Evolutionary conservation across 2,113 vertebrate species (phyloP), one percentile per base, ranked within the genome.

Genomic region (Lycaon pictus): DNA sequence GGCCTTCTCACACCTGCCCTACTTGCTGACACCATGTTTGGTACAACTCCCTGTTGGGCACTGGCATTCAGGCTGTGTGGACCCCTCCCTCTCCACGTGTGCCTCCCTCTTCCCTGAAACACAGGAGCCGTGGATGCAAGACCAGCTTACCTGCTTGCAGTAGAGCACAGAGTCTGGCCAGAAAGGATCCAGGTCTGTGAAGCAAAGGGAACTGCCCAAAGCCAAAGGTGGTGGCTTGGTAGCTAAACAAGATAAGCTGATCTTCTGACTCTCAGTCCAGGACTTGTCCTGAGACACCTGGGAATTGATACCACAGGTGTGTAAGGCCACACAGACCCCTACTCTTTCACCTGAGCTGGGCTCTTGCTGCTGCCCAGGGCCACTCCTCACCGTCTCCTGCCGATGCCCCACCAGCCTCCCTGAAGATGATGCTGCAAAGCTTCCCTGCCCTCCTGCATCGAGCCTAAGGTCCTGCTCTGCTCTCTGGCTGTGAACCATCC

Each of bases 31-130:
- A 88, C 5, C 19, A 7, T 67, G 0, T 17, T n/a, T 67, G 32
- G 56, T n/a, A 7, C 11, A 25, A 11, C 12, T 65, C 27, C 35
- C 22, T 6, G 3, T 19, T 25, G n/a, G 5, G 1, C 1, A 13
- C 0, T 1, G 19, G 76, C 1, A 23, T 51, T 80, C 27, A 35
- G 25, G 62, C 4, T 8, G 11, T 48, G 69, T 58, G 29, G 35
- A 48, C 35, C 27, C 35, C 19, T 67, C 62, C 71, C 43, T 5
- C 23, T 72, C 19, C 9, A 3, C 2, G 7, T 6, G 48, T 67
- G 15, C 51, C 23, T 56, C 67, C 35, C 23, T 6, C 25, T 32
- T n/a, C 22, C 25, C 23, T 32, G 48, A 63, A 63, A 83, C 29
- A 60, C 48, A 25, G 25, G 71, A n/a, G 17, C 23, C 69, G 29